Percentiles rank a stretch among this genome's conserved stretches.
phyloP scores from a whole-genome alignment of 2,888 invertebrate species.

The Cyclophora punctaria region DNA sequence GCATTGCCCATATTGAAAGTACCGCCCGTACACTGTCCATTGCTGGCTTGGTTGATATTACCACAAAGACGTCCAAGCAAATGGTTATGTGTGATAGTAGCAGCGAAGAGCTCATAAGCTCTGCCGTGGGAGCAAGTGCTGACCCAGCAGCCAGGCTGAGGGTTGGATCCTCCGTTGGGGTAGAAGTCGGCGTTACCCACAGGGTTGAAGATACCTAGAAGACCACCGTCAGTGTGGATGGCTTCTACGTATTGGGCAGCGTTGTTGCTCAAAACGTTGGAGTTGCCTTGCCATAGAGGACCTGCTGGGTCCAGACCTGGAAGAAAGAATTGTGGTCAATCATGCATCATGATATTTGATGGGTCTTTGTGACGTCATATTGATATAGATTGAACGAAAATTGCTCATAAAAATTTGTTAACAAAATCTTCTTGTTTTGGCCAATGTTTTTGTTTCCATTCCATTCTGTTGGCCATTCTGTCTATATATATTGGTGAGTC shows the following conservation, averaged over 20 bases:
- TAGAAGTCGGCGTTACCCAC: conserved; percentile 44
- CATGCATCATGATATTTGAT: no score
- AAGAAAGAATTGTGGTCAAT: neutral
- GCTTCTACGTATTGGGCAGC: conserved; percentile 43
- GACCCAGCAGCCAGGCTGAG: conserved; percentile 44
- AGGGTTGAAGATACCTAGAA: conserved; percentile 37
- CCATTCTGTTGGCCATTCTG: no score
- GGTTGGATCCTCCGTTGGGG: conserved; percentile 44
- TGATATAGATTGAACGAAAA: no score
- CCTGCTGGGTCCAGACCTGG: conserved; percentile 52
- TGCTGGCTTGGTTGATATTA: conserved; percentile 28
- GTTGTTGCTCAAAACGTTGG: conserved; percentile 28
- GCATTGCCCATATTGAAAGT: conserved; percentile 40
- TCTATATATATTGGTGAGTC: no score
- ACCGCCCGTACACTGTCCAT: conserved; percentile 27
- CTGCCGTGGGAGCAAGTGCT: conserved; percentile 48
- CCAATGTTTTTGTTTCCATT: no score
- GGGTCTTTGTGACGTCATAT: no score
- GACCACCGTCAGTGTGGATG: conserved; percentile 45
- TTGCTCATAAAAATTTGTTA: no score
- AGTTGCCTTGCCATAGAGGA: conserved; percentile 36
- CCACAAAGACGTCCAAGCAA: conserved; percentile 35
- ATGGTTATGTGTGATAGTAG: conserved; percentile 37
- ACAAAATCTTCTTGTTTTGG: no score
- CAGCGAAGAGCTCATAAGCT: conserved; percentile 35